These are phyloP conservation scores for Balaeniceps rex DNA, from an alignment of 2,113 vertebrate species.

Conservation along the genomic window DNA sequence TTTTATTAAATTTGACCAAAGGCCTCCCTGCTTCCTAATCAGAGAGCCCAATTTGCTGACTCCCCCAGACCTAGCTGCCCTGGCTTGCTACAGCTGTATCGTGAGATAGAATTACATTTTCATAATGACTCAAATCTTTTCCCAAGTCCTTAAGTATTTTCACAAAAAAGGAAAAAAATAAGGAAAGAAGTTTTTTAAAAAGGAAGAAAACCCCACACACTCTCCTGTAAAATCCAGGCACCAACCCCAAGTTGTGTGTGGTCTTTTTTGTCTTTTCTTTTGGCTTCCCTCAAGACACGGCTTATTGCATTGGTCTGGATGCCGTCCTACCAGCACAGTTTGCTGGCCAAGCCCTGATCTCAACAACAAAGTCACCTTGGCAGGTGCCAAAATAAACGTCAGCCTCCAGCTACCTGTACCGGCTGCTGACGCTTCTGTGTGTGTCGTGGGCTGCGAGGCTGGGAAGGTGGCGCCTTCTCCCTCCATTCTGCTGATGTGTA, in stretches of 20 bases:
- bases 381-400: conserved; percentile 49
- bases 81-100: conserved; percentile 18
- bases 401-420: conserved; percentile 32
- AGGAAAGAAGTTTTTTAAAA: background rate
- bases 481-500: background rate
- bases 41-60: conserved; percentile 14
- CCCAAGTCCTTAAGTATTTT: conserved; percentile 50
- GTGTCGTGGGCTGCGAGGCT: fast-evolving
- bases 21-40: conserved; percentile 45
- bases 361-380: conserved; percentile 42
- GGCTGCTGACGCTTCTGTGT: background rate
- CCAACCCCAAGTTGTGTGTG: conserved; percentile 5
- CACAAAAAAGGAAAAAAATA: conserved; percentile 47
- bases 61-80: conserved; percentile 3
- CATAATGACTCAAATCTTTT: conserved; percentile 47
- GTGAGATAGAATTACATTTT: conserved; percentile 60
- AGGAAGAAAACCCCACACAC: background rate
- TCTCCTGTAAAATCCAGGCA: conserved; percentile 16
- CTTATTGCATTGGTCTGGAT: conserved; percentile 54
- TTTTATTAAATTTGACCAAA: conserved; percentile 57
- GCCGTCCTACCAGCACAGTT: conserved; percentile 31
- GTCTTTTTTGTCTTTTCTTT: conserved; percentile 50
- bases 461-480: background rate
- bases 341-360: conserved; percentile 30
- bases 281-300: conserved; percentile 21